Percentiles rank a stretch among this genome's conserved stretches.
Conservation (phyloP, 2,888 invertebrate species). For the Heliconius sara region DNA sequence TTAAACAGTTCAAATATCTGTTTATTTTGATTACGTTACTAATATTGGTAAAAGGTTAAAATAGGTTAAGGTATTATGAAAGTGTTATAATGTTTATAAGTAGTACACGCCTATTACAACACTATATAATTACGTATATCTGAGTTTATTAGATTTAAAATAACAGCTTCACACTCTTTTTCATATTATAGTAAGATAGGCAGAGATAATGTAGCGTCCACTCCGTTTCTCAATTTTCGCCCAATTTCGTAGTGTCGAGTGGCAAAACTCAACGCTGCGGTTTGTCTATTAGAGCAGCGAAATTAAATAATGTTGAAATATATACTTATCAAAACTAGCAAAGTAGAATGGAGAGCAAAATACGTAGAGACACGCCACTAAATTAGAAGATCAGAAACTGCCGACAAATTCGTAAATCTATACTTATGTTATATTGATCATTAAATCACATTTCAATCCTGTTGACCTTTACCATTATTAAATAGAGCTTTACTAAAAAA, state of each 20-base stretch:
- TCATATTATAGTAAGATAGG: no score
- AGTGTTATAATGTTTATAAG: background rate
- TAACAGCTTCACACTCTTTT: no score
- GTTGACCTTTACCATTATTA: conserved; percentile 25
- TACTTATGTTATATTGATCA: background rate
- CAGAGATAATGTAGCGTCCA: no score
- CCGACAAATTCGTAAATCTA: background rate
- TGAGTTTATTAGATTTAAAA: background rate
- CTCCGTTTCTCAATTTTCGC: no score
- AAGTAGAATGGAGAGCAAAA: background rate
- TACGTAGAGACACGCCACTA: background rate
- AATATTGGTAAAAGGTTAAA: background rate
- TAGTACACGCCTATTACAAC: background rate
- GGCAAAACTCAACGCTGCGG: no score
- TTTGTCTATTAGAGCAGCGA: no score
- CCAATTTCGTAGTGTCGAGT: no score
- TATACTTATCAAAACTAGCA: no score
- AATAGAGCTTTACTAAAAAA: conserved; percentile 21
- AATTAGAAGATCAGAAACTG: background rate
- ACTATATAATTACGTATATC: background rate
- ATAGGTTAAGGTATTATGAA: background rate
- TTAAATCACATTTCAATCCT: conserved; percentile 2
- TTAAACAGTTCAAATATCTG: conserved; percentile 11
- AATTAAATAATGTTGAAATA: no score
- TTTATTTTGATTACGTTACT: conserved; percentile 2